Evolutionary conservation across 2,888 invertebrate species (phyloP).

Genomic region (Rhingia campestris): DNA sequence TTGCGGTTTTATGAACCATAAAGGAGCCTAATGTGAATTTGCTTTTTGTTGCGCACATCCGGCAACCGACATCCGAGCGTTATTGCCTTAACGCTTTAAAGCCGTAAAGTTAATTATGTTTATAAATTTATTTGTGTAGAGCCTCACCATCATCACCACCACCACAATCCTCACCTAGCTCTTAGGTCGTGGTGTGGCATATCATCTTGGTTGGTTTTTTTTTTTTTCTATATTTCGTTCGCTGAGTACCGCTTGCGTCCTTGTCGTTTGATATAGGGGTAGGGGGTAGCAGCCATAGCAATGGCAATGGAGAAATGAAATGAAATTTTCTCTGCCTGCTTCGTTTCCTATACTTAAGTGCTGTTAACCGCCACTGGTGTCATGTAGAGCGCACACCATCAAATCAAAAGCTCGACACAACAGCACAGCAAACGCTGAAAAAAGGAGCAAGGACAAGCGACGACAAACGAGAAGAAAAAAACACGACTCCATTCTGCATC

Average conservation of each 20-base stretch:
- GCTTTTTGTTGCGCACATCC: conserved; percentile 13
- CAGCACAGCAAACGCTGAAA: conserved; percentile 11
- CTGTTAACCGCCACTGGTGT: conserved; percentile 68
- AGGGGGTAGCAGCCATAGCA: conserved; percentile 3
- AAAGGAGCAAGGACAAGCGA: conserved; percentile 63
- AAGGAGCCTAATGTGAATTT: conserved; percentile 66
- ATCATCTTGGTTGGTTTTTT: no score
- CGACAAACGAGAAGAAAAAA: conserved; percentile 15
- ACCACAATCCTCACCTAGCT: background rate
- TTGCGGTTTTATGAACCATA: conserved; percentile 69
- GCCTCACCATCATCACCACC: background rate
- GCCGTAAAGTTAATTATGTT: conserved; percentile 70
- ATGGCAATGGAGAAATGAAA: conserved; percentile 32
- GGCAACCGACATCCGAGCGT: conserved; percentile 11
- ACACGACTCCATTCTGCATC: conserved; percentile 49
- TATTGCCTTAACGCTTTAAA: conserved; percentile 65
- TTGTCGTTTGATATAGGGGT: conserved; percentile 6
- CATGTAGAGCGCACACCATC: conserved; percentile 59
- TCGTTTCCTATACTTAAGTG: conserved; percentile 67
- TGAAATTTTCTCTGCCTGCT: conserved; percentile 51
- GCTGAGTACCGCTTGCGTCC: conserved; percentile 20
- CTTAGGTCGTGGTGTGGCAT: no score
- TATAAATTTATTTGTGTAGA: conserved; percentile 32
- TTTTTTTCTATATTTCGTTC: no score
- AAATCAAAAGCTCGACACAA: conserved; percentile 45